phyloP scores from a whole-genome alignment of 2,888 invertebrate species.

The Cheilosia vernalis region DNA sequence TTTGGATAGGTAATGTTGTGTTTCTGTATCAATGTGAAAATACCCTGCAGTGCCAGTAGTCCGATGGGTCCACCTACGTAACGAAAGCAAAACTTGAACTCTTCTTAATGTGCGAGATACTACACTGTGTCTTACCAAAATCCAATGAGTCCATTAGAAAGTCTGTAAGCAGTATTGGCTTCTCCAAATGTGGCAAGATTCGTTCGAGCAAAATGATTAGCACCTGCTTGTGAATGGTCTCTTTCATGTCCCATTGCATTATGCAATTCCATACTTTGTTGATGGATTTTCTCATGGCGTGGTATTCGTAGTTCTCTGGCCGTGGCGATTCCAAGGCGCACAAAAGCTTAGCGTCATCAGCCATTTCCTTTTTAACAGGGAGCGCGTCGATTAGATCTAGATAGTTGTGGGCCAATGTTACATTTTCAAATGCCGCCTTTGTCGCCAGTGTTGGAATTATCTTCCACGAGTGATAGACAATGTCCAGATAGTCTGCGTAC shows the following conservation, averaged over 20 bases:
- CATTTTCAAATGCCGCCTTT: conserved; percentile 84
- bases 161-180: conserved; percentile 93
- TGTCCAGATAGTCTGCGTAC: conserved; percentile 89
- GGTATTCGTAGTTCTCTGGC: conserved; percentile 85
- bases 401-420: conserved; percentile 86
- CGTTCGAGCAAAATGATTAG: conserved; percentile 92
- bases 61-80: conserved; percentile 92
- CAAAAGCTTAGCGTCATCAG: conserved; percentile 80
- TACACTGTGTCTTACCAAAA: conserved; percentile 84
- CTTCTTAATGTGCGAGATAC: neutral
- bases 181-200: conserved; percentile 90
- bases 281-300: conserved; percentile 85
- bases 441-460: conserved; percentile 85
- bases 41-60: conserved; percentile 95
- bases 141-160: conserved; percentile 96
- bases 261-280: conserved; percentile 91
- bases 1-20: conserved; percentile 98
- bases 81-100: conserved; percentile 12
- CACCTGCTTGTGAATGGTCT: conserved; percentile 89
- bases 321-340: conserved; percentile 81
- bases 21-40: conserved; percentile 93
- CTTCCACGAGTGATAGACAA: conserved; percentile 89
- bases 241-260: conserved; percentile 89
- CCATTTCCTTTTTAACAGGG: conserved; percentile 81
- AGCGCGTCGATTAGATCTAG: conserved; percentile 86